Base-by-base conservation (phyloP, 2,888 invertebrate species). In the Camponotus fellah region DNA sequence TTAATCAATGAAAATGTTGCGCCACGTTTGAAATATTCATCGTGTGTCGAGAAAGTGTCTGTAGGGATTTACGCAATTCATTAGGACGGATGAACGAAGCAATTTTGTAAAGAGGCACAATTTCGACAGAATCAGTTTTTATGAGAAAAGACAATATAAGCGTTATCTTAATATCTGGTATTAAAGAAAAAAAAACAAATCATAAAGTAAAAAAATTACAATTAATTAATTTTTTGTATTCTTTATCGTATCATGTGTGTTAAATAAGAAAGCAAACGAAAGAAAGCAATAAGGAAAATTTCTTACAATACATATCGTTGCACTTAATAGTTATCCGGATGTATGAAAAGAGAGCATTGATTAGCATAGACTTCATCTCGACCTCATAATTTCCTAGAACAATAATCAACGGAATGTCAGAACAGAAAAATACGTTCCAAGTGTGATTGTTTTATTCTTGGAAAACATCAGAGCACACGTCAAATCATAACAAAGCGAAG, bases 91-190 rank as follows among this genome's bases (percentile, higher is more conserved):
- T 46, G 26, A 12, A 56, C 6, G 26, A 66, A 43, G n/a, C 37
- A 21, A 69, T 80, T 80, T 80, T 46, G 72, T 12, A 80, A 79
- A 72, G 26, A n/a, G 17, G 14, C 53, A 53, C 37, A 17, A 58
- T 77, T 56, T 72, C 17, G 46, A 46, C 5, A 34, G 21, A 34
- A 69, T 46, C 60, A 60, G 60, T 62, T 72, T 71, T 71, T 46
- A 60, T 26, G 43, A 1, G 21, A 17, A 26, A 43, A 10, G 34
- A 1, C 3, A 40, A 75, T 26, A 14, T 21, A 21, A 62, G 21
- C 14, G 12, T 14, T 37, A 43, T 46, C 26, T 12, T 26, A 58
- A 60, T 46, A 64, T 75, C 34, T 21, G 14, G 34, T 14, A 9
- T 32, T 58, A 26, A 49, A 49, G 17, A 17, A 6, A 0, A 26